Evolutionary conservation across 2,797 vertebrate species (phyloP).

Genomic region (Esox lucius): DNA sequence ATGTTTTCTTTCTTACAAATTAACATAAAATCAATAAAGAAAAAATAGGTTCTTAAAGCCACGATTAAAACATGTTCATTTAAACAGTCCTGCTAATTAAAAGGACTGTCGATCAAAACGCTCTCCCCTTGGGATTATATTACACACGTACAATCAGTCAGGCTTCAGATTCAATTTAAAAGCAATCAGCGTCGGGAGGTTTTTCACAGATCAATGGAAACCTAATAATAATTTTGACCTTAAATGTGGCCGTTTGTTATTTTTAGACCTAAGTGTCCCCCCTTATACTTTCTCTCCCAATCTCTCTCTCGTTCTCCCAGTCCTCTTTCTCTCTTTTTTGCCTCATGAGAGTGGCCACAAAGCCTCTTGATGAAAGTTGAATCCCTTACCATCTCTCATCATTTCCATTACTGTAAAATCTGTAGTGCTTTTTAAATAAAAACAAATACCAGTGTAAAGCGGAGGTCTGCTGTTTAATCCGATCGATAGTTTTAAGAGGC

Average conservation of each 20-base stretch:
- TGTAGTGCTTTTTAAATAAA: slow-evolving; percentile 74
- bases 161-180: slow-evolving; percentile 74
- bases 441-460: slow-evolving; percentile 56
- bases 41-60: slow-evolving; percentile 25
- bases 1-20: slow-evolving; percentile 24
- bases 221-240: slow-evolving; percentile 74
- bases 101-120: slow-evolving; percentile 64
- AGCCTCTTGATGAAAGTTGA: slow-evolving; percentile 34
- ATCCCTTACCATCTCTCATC: slow-evolving; percentile 24
- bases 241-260: slow-evolving; percentile 49
- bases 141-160: slow-evolving; percentile 69
- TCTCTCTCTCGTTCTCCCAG: too few relatives aligned
- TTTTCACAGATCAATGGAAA: slow-evolving; percentile 75
- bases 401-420: slow-evolving; percentile 53
- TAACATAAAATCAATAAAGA: slow-evolving; percentile 30
- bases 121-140: slow-evolving; percentile 60
- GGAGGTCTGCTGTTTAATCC: slow-evolving; percentile 65
- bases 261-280: slow-evolving; percentile 39
- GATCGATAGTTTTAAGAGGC: slow-evolving; percentile 72
- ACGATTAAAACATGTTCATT: slow-evolving; percentile 58
- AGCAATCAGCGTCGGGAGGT: slow-evolving; percentile 71
- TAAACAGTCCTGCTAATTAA: slow-evolving; percentile 64
- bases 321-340: not conserved
- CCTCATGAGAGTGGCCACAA: slow-evolving; percentile 35
- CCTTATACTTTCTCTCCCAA: slow-evolving; percentile 1